Base-by-base conservation (phyloP, 2,797 vertebrate genomes). In the Poeciliopsis gracilis region DNA sequence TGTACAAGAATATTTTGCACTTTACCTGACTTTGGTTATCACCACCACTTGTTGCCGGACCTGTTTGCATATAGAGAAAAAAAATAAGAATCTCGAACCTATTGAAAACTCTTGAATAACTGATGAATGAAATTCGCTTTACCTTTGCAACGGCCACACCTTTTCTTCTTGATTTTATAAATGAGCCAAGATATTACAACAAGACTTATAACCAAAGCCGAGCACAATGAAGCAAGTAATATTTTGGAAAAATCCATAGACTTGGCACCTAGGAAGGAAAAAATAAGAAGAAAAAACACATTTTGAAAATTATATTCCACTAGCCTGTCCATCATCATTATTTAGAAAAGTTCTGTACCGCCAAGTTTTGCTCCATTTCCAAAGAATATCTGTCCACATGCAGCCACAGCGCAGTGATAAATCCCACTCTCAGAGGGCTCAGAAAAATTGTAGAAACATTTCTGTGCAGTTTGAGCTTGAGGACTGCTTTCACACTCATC, bases 351-450 rank as follows among this genome's bases (percentile, higher is more conserved):
- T 30, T 49, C 11, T 74, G 2, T 28, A 57, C 18, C 47, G 0
- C 5, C 1, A 49, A 20, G 47, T 18, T 84, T 75, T 1, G 18
- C 1, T 57, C 72, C 41, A 13, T 77, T 75, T 81, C 82, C 82
- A 80, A 84, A 81, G 9, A 81, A 20, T 20, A 84, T 63, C 67
- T 75, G 36, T 16, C 76, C 78, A 89, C 91, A 90, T 70, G 87
- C 49, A 38, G 82, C 86, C 77, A 90, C 86, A 49, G 89, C 90
- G 78, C 90, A 91, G 77, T 86, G 82, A 49, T 91, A 89, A 38
- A 36, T 84, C 72, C 87, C 86, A 66, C 74, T 12, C 61, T 89
- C 91, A 72, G 88, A 85, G 0, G 1, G 51, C 59, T 10, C 77
- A 79, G 15, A 71, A 66, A 88, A 78, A 2, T 30, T 81, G 76